Evolutionary conservation across 2,888 invertebrate genomes (phyloP), one percentile per base, ranked within the genome.

Genomic region (Agrotis exclamationis): DNA sequence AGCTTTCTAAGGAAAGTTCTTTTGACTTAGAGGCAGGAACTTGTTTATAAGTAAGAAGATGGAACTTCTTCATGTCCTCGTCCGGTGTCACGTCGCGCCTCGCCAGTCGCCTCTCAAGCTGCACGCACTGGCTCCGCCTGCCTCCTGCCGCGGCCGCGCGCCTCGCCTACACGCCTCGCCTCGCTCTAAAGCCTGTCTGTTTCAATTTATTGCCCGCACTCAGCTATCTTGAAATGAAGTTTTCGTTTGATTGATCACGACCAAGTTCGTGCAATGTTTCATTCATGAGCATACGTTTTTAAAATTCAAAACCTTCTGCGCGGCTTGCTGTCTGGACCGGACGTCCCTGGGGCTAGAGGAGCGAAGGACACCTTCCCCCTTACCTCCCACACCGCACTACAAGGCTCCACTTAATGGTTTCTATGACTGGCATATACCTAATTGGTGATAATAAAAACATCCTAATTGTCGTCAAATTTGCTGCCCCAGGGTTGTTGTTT

Each of bases 241-340:
- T 73, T 64, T 63, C 67, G 64, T 67, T 72, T 84, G 83, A 83
- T 83, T 74, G 82, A 83, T 84, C 76, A 84, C 77, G 77, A 71
- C 64, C 66, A 71, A 71, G 70, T 68, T 77, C 80, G 82, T 81
- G 82, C 64, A 70, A 79, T 73, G 77, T 77, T 74, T 80, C 71
- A 83, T 82, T 84, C 76, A 83, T 79, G 76, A 73, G 59, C 66
- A 60, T 54, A 66, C 63, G 76, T 79, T 81, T 83, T 76, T 72
- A 57, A 76, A 73, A 83, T 76, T 75, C 45, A 67, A 79, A 75
- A 72, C 67, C 63, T 73, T 66, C 70, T 69, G 54, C 51, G 63
- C 22, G 67, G 59, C 66, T 64, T 58, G 67, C 45, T 48, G 64
- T 59, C 53, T 74, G 66, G 28, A 60, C 50, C 66, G 63, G 70